Evolutionary conservation across 2,888 invertebrate genomes (phyloP).

Genomic region (Nesidiocoris tenuis): DNA sequence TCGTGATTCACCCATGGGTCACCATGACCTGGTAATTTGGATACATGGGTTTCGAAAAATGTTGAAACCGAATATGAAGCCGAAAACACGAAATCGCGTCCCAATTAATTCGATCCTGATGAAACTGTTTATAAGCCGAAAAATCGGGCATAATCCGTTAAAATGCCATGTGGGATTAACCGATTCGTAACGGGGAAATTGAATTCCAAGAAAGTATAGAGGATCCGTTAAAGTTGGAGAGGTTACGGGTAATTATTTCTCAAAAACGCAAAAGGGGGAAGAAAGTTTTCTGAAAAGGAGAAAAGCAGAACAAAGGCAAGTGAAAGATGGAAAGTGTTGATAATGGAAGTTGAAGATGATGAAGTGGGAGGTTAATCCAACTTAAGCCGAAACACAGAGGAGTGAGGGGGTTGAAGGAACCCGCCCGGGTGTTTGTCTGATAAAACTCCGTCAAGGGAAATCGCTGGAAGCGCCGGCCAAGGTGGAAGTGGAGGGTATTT

Average conservation of each 20-base stretch:
- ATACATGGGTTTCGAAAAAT: no score
- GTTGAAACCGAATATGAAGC: no score
- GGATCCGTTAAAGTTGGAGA: no score
- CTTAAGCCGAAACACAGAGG: constrained; percentile 39
- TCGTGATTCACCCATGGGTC: no score
- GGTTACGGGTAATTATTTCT: constrained; percentile 21
- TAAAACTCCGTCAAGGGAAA: constrained; percentile 28
- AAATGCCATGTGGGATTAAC: no score
- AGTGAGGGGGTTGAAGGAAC: not conserved
- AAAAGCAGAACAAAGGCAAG: not conserved
- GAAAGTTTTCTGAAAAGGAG: not conserved
- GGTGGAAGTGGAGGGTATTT: constrained; percentile 22
- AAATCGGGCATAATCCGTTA: no score
- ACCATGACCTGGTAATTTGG: no score
- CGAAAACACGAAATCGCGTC: no score
- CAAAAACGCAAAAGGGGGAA: constrained; percentile 1
- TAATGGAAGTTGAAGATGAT: constrained; percentile 42
- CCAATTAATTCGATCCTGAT: no score
- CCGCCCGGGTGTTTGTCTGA: constrained; percentile 36
- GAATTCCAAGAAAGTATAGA: no score
- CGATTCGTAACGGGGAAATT: no score
- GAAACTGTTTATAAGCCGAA: no score
- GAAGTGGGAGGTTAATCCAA: constrained; percentile 42
- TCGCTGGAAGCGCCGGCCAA: not conserved
- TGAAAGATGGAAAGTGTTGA: constrained; percentile 40